Conservation (phyloP, 2,888 invertebrate species). For the Mechanitis mazaeus region DNA sequence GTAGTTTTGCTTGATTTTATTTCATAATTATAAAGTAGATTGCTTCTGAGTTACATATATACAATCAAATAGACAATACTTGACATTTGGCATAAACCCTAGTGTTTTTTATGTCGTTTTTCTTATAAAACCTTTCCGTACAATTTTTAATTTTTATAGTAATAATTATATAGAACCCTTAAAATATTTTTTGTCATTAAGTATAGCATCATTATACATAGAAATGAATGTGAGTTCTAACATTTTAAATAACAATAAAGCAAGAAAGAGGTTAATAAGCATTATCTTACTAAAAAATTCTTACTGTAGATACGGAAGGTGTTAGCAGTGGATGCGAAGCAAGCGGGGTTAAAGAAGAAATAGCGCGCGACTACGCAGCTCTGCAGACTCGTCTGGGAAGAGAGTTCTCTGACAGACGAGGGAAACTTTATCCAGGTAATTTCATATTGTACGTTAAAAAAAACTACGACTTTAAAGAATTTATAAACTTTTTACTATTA, state of each 20-base stretch:
- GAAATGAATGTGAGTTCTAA: no score
- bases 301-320: slow-evolving; percentile 61
- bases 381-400: slow-evolving; percentile 83
- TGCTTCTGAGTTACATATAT: not conserved
- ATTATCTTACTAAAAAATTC: not conserved
- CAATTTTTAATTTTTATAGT: not conserved
- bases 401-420: slow-evolving; percentile 83
- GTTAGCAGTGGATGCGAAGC: slow-evolving; percentile 69
- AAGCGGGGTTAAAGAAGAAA: slow-evolving; percentile 78
- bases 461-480: no score
- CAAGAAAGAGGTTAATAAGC: not conserved
- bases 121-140: not conserved
- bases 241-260: no score
- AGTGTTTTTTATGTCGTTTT: not conserved
- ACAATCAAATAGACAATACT: slow-evolving; percentile 1
- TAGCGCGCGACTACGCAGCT: slow-evolving; percentile 82
- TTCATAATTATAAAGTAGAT: not conserved
- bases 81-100: not conserved
- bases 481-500: no score
- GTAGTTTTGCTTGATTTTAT: not conserved
- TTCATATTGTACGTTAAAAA: not conserved
- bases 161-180: no score
- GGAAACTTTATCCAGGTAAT: slow-evolving; percentile 46
- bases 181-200: no score
- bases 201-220: no score